phyloP scores from a whole-genome alignment of 2,888 invertebrate species.

The Lydus trimaculatus region DNA sequence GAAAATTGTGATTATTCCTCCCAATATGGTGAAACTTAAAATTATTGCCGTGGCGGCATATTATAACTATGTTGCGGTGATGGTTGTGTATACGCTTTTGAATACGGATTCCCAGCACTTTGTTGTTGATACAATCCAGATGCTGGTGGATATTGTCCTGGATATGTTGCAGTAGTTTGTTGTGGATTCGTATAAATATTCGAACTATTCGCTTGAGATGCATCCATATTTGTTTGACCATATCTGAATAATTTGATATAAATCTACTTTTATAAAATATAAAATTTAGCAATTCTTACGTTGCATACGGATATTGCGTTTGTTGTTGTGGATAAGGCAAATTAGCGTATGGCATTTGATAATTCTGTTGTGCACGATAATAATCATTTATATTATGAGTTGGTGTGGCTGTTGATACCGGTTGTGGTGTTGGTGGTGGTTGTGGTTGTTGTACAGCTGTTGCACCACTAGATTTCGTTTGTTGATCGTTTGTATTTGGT shows the following conservation, averaged over 20 bases:
- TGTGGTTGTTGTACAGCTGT: constrained; percentile 52
- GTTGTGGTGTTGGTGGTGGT: constrained; percentile 39
- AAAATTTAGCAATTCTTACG: constrained; percentile 43
- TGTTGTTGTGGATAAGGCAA: constrained; percentile 52
- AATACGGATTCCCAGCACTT: constrained; percentile 54
- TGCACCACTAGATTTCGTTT: constrained; percentile 41
- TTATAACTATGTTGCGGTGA: constrained; percentile 51
- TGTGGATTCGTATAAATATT: constrained; percentile 51
- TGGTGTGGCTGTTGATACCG: constrained; percentile 45
- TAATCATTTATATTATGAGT: constrained; percentile 50
- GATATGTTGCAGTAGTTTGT: constrained; percentile 49
- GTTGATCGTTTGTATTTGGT: constrained; percentile 41
- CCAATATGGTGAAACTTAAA: background rate
- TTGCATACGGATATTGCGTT: constrained; percentile 46
- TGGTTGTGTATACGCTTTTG: constrained; percentile 54
- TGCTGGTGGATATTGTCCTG: constrained; percentile 43
- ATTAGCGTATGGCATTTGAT: constrained; percentile 50
- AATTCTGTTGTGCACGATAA: constrained; percentile 45
- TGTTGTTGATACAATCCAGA: constrained; percentile 41
- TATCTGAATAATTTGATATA: constrained; percentile 31
- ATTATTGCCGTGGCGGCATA: constrained; percentile 54
- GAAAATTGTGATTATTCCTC: too few species aligned
- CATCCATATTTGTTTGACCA: constrained; percentile 49
- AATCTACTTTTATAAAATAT: background rate
- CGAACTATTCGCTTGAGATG: constrained; percentile 50